Base-by-base conservation (phyloP, 2,888 invertebrate species). In the Ochropleura leucogaster region DNA sequence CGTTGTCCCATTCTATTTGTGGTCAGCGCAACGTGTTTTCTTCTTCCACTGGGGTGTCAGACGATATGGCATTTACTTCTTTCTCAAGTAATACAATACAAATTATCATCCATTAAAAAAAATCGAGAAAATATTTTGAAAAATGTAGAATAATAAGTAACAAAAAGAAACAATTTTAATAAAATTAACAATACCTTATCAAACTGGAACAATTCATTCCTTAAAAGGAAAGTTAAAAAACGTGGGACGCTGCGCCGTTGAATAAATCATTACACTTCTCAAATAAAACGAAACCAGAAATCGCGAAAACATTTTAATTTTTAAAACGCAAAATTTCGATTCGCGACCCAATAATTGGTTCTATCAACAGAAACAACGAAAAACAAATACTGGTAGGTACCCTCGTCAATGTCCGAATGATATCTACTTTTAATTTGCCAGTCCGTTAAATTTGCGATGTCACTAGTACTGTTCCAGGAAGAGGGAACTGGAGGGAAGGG, bases 341-440 rank as follows among this genome's bases (percentile, higher is more conserved):
- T 30, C 40, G 47, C 16, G 60, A 49, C 49, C 74, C 80, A 78
- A 84, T 82, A 87, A 87, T 87, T 85, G 77, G 74, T 83, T 77
- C 81, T 74, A 80, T 85, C 87, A 83, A 83, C 72, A 66, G 63
- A 77, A 85, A 86, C 80, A 80, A 82, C 73, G 70, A n/a, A 83
- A 82, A 82, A 82, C 79, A 83, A 87, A 87, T 76, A 79, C 81
- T 66, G 71, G 73, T 84, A 91, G 72, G 76, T 81, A 92, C 93
- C 94, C 91, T 92, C 87, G 89, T 94, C 94, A 93, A 89, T 90
- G 93, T 93, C 93, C 84, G 77, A 84, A 82, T 88, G 89, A 90
- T 91, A 88, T 85, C 88, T 89, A 88, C 92, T 92, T 93, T 93
- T 93, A 93, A 93, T 93, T 93, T 92, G 90, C 89, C 91, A 91